Evolutionary conservation across 2,113 vertebrate species (phyloP).

Genomic region (Protomyctophum bolini): DNA sequence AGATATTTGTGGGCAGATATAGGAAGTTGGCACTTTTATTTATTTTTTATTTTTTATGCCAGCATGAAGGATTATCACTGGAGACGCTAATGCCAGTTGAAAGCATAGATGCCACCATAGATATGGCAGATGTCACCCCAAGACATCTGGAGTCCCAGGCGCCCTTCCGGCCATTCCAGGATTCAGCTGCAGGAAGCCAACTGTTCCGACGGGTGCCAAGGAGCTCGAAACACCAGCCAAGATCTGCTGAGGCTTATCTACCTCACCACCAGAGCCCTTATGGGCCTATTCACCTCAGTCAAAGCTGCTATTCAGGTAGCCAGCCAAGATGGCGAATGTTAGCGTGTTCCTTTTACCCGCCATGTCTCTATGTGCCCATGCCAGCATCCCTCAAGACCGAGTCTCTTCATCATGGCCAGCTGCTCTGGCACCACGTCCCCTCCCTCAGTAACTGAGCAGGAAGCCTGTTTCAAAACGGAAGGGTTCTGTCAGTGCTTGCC

Average conservation of each 20-base stretch:
- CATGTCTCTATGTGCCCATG: slow-evolving; percentile 50
- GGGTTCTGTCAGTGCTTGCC: slow-evolving; percentile 47
- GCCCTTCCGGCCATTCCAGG: slow-evolving; percentile 57
- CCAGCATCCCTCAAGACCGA: slow-evolving; percentile 65
- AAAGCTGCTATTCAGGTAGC: slow-evolving; percentile 74
- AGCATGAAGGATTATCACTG: slow-evolving; percentile 65
- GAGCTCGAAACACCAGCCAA: slow-evolving; percentile 55
- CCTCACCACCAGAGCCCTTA: slow-evolving; percentile 58
- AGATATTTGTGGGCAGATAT: slow-evolving; percentile 55
- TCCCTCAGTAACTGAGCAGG: slow-evolving; percentile 42
- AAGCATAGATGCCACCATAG: slow-evolving; percentile 58
- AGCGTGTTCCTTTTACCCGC: slow-evolving; percentile 64
- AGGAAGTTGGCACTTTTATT: slow-evolving; percentile 56
- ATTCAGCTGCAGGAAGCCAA: slow-evolving; percentile 76
- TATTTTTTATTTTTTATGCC: slow-evolving; percentile 27
- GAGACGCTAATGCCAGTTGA: slow-evolving; percentile 54
- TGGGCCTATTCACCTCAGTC: slow-evolving; percentile 72
- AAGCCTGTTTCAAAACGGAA: slow-evolving; percentile 57
- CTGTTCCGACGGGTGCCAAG: slow-evolving; percentile 53
- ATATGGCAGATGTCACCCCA: slow-evolving; percentile 60
- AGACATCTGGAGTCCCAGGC: slow-evolving; percentile 81
- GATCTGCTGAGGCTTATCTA: slow-evolving; percentile 64
- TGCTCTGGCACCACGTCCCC: slow-evolving; percentile 59
- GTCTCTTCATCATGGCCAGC: slow-evolving; percentile 69
- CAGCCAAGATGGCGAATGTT: slow-evolving; percentile 72